Percentiles rank a stretch among this genome's conserved stretches.
Evolutionary conservation across 2,888 invertebrate species (phyloP).

Genomic region (Drepana falcataria): DNA sequence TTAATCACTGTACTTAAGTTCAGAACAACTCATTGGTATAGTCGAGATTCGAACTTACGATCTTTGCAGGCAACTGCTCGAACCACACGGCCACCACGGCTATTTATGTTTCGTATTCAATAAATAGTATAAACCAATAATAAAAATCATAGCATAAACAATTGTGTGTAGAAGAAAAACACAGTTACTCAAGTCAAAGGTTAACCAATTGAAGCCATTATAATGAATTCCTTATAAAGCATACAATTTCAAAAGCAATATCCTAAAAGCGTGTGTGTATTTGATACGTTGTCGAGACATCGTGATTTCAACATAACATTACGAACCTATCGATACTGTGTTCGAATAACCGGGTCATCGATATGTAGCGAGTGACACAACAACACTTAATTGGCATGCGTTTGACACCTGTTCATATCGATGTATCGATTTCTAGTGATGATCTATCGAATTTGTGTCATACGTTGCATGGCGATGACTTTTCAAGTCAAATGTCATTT

Average conservation of each 20-base stretch:
- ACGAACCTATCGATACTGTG: slow-evolving; percentile 5
- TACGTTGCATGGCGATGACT: neutral
- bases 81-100: too few species aligned
- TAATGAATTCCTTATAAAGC: neutral
- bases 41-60: too few species aligned
- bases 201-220: neutral
- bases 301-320: neutral
- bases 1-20: too few species aligned
- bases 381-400: slow-evolving; percentile 7
- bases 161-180: neutral
- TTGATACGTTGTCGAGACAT: neutral
- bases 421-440: neutral
- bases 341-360: slow-evolving; percentile 10
- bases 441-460: neutral
- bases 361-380: slow-evolving; percentile 5
- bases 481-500: neutral
- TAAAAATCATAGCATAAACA: too few species aligned
- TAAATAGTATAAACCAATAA: too few species aligned
- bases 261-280: neutral
- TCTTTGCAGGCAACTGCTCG: too few species aligned
- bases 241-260: neutral
- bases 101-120: too few species aligned
- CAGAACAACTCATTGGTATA: too few species aligned
- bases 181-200: neutral
- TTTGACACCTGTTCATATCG: slow-evolving; percentile 9